Percentiles rank a stretch among this genome's conserved stretches.
Evolutionary conservation across 2,113 vertebrate genomes (phyloP).

Genomic region (Phaethon lepturus): DNA sequence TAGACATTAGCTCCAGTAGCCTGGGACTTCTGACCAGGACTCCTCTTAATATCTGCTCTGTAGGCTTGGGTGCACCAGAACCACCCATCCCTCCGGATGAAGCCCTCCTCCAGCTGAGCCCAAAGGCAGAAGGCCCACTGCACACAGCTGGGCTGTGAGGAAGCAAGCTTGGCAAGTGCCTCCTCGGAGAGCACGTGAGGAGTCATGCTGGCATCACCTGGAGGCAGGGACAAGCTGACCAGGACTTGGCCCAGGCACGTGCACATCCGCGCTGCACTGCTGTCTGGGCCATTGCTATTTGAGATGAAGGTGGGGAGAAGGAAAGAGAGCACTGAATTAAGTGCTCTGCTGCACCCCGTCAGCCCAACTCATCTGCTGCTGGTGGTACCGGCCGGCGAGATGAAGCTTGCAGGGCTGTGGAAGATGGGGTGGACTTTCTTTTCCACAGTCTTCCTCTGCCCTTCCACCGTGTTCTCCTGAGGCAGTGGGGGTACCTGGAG

Average conservation of each 20-base stretch:
- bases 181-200: rapidly evolving
- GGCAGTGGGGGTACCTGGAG: too few relatives aligned
- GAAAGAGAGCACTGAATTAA: neutral
- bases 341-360: too few relatives aligned
- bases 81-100: neutral
- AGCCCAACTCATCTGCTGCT: neutral
- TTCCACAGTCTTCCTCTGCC: neutral
- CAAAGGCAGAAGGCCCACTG: neutral
- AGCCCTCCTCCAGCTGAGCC: neutral
- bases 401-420: neutral
- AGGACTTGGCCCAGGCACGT: neutral
- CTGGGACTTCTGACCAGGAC: neutral
- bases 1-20: neutral
- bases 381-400: neutral
- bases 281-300: neutral
- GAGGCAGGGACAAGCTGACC: neutral
- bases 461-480: neutral
- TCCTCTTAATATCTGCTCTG: neutral
- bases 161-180: neutral
- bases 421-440: neutral
- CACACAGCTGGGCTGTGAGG: too few relatives aligned
- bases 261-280: neutral
- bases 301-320: neutral
- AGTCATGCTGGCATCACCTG: rapidly evolving
- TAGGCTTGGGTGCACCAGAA: neutral